Evolutionary conservation across 2,888 invertebrate species (phyloP), one percentile per base, ranked within the genome.

Genomic region (Creontiades dilutus): DNA sequence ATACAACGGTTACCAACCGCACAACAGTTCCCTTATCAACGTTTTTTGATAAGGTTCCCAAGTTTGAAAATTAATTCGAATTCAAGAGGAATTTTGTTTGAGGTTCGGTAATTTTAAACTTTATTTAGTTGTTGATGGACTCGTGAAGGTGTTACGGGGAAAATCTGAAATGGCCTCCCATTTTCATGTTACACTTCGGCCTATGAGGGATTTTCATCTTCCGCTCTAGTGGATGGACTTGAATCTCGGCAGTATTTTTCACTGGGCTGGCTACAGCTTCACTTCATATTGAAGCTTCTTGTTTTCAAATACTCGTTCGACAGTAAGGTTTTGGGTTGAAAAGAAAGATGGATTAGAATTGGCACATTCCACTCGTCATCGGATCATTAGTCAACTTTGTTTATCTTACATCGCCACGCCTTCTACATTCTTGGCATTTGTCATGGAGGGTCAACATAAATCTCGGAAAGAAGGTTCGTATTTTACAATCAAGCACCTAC

Each of bases 391-490:
- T n/a, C 14, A 16, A 57, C 14, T 57, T 37, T 68, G 68, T 68
- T 68, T 68, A 68, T 68, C 23, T 27, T 23, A 23, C 68, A 12
- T 12, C 13, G 68, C 68, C 68, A 68, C 68, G 68, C 68, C 68
- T 68, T 23, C 52, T 23, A 23, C 68, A 68, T 7, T 23, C 23
- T 23, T 7, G 4, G 23, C 23, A 4, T 80, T 37, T 48, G 46
- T 11, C 46, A 82, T 82, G 82, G 82, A 82, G 82, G 23, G 14
- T n/a, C 82, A 82, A 52, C 82, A 82, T 52, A 82, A 82, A 52
- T 82, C 82, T 1, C 48, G 82, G 19, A 82, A 82, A 82, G 82
- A 82, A 82, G 82, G 82, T 82, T 68, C 68, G 68, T 68, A 23
- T 61, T 61, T 61, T n/a, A n/a, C n/a, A n/a, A n/a, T 37, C 37